Conservation (phyloP, 2,797 vertebrate species). For the Tangara arthus region DNA sequence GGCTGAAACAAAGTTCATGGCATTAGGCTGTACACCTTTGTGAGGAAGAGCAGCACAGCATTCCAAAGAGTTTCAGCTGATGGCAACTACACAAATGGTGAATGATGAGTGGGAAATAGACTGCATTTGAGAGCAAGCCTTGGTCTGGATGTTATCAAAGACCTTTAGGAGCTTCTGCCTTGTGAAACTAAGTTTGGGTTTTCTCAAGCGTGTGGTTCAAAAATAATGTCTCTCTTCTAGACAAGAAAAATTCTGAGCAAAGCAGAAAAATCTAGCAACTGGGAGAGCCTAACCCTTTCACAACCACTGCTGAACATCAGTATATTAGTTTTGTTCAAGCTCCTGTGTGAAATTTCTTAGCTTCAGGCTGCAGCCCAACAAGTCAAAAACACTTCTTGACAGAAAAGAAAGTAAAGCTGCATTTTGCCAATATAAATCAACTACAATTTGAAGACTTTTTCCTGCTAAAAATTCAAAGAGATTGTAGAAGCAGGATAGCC, state of each 20-base stretch:
- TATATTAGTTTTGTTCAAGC: neutral
- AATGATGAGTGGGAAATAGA: neutral
- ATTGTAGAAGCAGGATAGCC: neutral
- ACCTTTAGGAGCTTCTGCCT: neutral
- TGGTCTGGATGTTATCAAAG: neutral
- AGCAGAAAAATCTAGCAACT: neutral
- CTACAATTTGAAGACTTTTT: neutral
- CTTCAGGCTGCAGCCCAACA: neutral
- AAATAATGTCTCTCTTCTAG: neutral
- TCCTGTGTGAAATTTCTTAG: neutral
- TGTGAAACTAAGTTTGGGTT: neutral
- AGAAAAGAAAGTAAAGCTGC: neutral
- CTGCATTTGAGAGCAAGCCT: neutral
- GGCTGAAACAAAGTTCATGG: neutral
- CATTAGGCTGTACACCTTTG: neutral
- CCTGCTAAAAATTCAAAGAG: neutral
- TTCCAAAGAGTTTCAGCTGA: neutral
- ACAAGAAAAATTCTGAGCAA: neutral
- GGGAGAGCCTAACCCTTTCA: neutral
- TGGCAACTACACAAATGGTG: neutral
- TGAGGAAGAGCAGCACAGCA: neutral
- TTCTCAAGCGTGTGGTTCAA: neutral
- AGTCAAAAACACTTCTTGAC: neutral
- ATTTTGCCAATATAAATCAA: conserved; percentile 10
- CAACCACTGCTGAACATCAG: neutral